These are phyloP conservation scores for Aotus griseimembra DNA, from an alignment of 2,797 vertebrate species.

Conservation along the genomic window DNA sequence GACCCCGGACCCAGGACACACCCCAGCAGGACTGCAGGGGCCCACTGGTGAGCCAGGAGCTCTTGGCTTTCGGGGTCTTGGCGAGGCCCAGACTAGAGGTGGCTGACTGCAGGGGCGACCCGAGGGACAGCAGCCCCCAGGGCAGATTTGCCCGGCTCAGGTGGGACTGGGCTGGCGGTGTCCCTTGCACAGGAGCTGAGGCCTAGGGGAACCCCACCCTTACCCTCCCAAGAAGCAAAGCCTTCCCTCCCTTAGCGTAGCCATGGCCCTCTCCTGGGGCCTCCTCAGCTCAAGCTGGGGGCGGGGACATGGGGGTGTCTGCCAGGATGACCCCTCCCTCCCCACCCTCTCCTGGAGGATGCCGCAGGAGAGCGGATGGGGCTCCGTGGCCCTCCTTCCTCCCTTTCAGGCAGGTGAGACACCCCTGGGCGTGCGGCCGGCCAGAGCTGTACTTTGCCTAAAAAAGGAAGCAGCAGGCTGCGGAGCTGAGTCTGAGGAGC, in stretches of 20 bases:
- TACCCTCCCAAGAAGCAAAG: background rate
- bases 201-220: background rate
- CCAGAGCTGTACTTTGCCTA: constrained; percentile 72
- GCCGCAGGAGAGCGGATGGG: background rate
- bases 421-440: background rate
- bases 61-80: background rate
- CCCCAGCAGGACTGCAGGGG: background rate
- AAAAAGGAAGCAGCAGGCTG: constrained; percentile 76
- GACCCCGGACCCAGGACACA: background rate
- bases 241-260: background rate
- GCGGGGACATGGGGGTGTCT: background rate
- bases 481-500: constrained; percentile 5
- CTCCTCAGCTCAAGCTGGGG: background rate
- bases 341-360: constrained; percentile 3
- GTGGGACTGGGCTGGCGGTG: background rate
- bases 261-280: background rate
- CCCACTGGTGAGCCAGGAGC: background rate
- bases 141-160: background rate
- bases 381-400: constrained; percentile 74
- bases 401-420: constrained; percentile 74
- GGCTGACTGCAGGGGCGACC: background rate
- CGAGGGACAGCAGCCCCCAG: no score
- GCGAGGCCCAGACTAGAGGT: background rate
- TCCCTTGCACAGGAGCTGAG: background rate
- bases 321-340: constrained; percentile 62